Base-by-base conservation (phyloP, 2,888 invertebrate genomes). In the Agrotis exclamationis region DNA sequence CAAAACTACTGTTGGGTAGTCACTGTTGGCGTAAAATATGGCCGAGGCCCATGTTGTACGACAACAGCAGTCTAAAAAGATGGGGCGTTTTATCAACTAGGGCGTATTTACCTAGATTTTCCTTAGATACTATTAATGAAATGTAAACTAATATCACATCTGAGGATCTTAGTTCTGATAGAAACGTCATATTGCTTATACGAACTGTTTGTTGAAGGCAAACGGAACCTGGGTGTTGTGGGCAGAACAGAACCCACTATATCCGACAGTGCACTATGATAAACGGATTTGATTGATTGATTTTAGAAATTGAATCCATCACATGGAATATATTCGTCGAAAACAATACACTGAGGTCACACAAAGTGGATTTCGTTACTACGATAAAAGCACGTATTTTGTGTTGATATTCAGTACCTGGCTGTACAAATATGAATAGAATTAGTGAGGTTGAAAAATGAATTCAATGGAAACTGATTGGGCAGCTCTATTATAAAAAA, bases 261-360 rank as follows among this genome's bases (percentile, higher is more conserved):
- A 56, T 62, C 63, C 62, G 24, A 50, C 47, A 67, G 24, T 76
- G 63, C 60, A 64, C 66, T 50, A 39, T 22, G 45, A 56, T 78
- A 67, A 39, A 67, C 44, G 44, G 60, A 79, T 64, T 67, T 62
- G 64, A 82, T 82, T 44, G 78, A 81, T 69, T 59, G 47, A 66
- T 63, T 63, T 59, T 57, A 53, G 57, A 24, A 63, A 60, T 51
- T 56, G 28, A 66, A 74, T 63, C 22, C 59, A 66, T 53, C 50
- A 48, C 63, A 67, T 33, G 16, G 58, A 58, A 58, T 63, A 67
- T 63, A 67, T 59, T 39, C 22, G n/a, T 6, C 4, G 7, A 45
- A 70, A 68, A 63, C 63, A 63, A 53, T 24, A 48, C 14, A 58
- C 44, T 53, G 47, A 58, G 47, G 24, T 20, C 24, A 24, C 22